These are phyloP conservation scores for Julus scanicus DNA, from an alignment of 2,888 invertebrate species.

Conservation along the genomic window DNA sequence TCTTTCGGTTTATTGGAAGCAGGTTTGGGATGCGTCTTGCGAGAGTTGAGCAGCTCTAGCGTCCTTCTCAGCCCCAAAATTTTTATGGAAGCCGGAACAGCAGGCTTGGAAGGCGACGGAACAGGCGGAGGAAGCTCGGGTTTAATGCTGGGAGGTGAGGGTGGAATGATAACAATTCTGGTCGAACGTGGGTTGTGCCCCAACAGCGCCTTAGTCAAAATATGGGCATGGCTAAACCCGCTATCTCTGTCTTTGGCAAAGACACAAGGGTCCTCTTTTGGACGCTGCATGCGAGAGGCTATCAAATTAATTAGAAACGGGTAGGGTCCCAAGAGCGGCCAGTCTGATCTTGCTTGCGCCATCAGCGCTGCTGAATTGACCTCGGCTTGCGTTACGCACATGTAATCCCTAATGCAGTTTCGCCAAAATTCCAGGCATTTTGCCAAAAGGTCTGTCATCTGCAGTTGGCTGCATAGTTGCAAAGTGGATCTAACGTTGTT, in stretches of 20 bases:
- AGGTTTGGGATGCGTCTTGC: neutral
- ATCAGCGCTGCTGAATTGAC: neutral
- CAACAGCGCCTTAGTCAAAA: neutral
- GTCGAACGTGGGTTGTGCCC: neutral
- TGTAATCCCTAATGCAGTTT: neutral
- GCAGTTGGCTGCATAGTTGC: conserved; percentile 38
- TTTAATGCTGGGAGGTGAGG: neutral
- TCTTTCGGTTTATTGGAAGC: neutral
- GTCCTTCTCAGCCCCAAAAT: conserved; percentile 21
- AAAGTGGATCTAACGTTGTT: neutral
- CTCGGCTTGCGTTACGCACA: neutral
- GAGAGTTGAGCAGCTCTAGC: neutral
- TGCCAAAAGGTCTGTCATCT: neutral
- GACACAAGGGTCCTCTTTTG: neutral
- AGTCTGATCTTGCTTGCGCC: neutral
- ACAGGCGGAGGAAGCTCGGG: neutral
- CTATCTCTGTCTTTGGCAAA: neutral
- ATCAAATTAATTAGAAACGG: neutral
- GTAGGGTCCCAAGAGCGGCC: conserved; percentile 39
- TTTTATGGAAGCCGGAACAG: neutral
- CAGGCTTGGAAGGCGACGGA: neutral
- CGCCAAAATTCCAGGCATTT: conserved; percentile 43
- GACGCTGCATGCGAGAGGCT: neutral
- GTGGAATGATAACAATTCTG: neutral
- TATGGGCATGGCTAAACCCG: neutral